Evolutionary conservation across 2,113 vertebrate species (phyloP).

Genomic region (Macquaria ambigua): DNA sequence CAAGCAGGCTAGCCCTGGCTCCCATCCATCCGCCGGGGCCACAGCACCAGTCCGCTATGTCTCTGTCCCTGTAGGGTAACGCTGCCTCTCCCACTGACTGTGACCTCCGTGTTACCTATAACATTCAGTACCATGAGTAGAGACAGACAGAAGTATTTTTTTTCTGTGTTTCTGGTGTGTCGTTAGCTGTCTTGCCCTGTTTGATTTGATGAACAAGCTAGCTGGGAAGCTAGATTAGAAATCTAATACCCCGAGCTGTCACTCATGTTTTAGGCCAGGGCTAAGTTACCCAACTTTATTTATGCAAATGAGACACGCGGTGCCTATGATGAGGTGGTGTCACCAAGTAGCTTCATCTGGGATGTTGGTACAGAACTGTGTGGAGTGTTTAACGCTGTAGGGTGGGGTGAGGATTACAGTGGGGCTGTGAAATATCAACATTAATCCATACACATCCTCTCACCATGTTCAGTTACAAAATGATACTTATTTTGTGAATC

Average conservation of each 20-base stretch:
- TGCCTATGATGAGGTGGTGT: background rate
- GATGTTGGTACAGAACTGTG: background rate
- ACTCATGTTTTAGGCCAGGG: conserved; percentile 26
- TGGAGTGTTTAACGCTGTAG: background rate
- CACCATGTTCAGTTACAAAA: background rate
- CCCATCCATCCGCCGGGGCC: conserved; percentile 42
- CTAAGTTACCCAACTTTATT: conserved; percentile 20
- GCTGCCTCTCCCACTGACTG: conserved; percentile 43
- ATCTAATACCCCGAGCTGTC: conserved; percentile 17
- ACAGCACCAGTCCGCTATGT: conserved; percentile 24
- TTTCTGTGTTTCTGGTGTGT: conserved; percentile 6
- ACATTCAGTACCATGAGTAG: background rate
- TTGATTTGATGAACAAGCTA: conserved; percentile 51
- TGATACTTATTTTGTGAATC: background rate
- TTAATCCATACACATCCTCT: background rate
- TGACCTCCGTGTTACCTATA: conserved; percentile 27
- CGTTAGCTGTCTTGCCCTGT: conserved; percentile 31
- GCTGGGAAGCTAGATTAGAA: conserved; percentile 25
- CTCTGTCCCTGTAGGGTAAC: background rate
- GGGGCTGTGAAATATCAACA: background rate
- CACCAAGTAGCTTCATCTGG: background rate
- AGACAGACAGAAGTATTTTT: background rate
- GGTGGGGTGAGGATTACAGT: conserved; percentile 18
- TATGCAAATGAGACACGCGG: conserved; percentile 29
- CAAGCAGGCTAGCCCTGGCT: conserved; percentile 39